phyloP scores from a whole-genome alignment of 2,888 invertebrate species.

The Synanthedon tipuliformis region DNA sequence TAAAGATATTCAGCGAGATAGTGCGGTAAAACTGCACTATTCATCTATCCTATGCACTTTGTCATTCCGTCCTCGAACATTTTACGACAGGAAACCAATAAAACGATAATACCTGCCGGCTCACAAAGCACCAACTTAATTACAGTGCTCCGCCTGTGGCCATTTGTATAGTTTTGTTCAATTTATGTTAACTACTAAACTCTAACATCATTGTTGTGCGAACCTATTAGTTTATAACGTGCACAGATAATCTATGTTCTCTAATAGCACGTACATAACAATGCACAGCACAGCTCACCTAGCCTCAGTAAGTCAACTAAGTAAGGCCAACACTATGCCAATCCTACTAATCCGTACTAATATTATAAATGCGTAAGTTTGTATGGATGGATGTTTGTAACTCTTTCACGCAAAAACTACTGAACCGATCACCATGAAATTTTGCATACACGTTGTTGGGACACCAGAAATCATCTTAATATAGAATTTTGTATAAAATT shows the following conservation, averaged over 20 bases:
- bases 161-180: not conserved
- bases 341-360: too few species aligned
- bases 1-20: too few species aligned
- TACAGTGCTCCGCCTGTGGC: conserved; percentile 11
- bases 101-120: conserved; percentile 54
- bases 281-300: not conserved
- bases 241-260: not conserved
- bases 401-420: too few species aligned
- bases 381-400: too few species aligned
- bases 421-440: too few species aligned
- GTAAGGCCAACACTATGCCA: too few species aligned
- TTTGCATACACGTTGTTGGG: too few species aligned
- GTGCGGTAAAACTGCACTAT: conserved; percentile 43
- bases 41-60: conserved; percentile 39
- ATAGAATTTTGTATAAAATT: too few species aligned
- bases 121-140: conserved; percentile 51
- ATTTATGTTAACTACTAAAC: not conserved
- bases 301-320: too few species aligned
- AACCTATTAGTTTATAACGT: not conserved
- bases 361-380: too few species aligned
- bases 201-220: not conserved
- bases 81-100: conserved; percentile 64
- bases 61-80: conserved; percentile 40
- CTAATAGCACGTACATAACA: not conserved
- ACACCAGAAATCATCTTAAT: too few species aligned